Evolutionary conservation across 2,113 vertebrate genomes (phyloP).

Genomic region (Pantherophis guttatus): DNA sequence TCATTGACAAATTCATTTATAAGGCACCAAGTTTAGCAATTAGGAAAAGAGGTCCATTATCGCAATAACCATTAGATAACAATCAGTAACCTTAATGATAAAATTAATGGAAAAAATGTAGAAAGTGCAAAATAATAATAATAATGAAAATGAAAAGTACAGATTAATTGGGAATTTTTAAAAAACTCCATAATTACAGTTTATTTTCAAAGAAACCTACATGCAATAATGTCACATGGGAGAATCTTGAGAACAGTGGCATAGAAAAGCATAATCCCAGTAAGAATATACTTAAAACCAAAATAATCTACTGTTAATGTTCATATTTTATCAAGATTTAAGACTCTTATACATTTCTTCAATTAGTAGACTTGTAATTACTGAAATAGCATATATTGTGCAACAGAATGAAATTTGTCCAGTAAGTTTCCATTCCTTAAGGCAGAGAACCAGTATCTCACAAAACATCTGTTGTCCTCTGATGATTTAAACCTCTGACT

Average conservation of each 20-base stretch:
- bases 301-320: neutral
- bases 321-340: neutral
- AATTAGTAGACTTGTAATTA: neutral
- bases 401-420: neutral
- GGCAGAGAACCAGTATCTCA: neutral
- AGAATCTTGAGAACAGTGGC: neutral
- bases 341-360: neutral
- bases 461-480: neutral
- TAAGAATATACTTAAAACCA: neutral
- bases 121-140: constrained; percentile 33
- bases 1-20: constrained; percentile 60
- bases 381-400: neutral
- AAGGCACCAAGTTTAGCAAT: constrained; percentile 66
- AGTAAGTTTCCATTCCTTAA: neutral
- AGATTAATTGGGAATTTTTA: neutral
- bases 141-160: constrained; percentile 33
- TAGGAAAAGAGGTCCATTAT: constrained; percentile 67
- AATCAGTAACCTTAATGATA: constrained; percentile 58
- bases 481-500: neutral
- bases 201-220: neutral
- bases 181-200: neutral
- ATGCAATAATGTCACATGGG: neutral
- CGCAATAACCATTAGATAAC: constrained; percentile 57
- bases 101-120: constrained; percentile 32
- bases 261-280: neutral